Percentiles rank a stretch among this genome's conserved stretches.
These are phyloP conservation scores for Lacerta agilis DNA, from an alignment of 2,797 vertebrate species.

Conservation along the genomic window DNA sequence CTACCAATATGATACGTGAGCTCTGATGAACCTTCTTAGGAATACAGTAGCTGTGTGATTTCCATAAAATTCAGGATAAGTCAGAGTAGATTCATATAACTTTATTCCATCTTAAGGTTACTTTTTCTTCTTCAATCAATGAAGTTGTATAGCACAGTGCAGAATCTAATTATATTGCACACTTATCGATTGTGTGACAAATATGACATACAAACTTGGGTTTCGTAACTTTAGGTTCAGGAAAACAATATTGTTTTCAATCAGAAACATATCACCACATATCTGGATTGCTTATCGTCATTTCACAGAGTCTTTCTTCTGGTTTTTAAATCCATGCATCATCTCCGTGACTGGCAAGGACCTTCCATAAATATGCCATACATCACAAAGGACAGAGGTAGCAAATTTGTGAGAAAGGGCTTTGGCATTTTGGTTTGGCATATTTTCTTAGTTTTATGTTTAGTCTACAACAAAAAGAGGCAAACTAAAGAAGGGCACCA, in stretches of 20 bases:
- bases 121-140: background rate
- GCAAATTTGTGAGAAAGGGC: background rate
- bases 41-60: background rate
- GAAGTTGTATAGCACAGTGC: too few relatives aligned
- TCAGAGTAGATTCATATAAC: background rate
- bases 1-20: background rate
- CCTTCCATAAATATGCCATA: background rate
- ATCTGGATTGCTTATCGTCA: background rate
- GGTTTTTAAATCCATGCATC: background rate
- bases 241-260: background rate
- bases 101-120: slow-evolving; percentile 36
- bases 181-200: background rate
- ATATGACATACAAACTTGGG: background rate
- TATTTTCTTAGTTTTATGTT: too few relatives aligned
- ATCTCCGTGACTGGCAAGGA: background rate
- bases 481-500: background rate
- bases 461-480: too few relatives aligned
- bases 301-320: background rate
- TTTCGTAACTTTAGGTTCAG: background rate
- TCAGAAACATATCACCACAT: background rate
- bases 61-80: background rate
- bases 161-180: background rate
- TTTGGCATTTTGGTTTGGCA: background rate
- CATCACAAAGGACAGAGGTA: background rate
- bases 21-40: background rate